phyloP scores from a whole-genome alignment of 2,113 vertebrate genomes.

The Ibidorhyncha struthersii region DNA sequence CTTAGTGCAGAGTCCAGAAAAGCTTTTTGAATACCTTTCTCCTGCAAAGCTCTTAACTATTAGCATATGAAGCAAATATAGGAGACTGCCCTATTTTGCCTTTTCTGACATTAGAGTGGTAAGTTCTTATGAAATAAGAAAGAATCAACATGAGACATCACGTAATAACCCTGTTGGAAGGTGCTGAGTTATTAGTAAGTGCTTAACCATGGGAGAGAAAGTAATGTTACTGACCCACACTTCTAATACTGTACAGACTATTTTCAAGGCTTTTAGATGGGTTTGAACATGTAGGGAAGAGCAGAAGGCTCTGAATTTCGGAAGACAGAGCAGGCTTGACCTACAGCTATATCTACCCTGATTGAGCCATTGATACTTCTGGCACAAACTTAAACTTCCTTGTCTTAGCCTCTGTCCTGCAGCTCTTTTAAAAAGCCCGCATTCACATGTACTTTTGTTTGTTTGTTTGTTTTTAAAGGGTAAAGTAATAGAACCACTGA shows the following conservation, averaged over 20 bases:
- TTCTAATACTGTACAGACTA: not conserved
- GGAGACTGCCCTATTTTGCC: not conserved
- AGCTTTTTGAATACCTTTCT: not conserved
- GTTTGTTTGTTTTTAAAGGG: conserved; percentile 75
- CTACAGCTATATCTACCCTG: not conserved
- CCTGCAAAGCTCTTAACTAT: accelerated
- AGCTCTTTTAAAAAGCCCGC: not conserved
- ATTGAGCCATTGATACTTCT: not conserved
- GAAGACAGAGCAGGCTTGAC: not conserved
- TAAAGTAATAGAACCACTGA: conserved; percentile 97
- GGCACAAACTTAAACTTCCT: not conserved
- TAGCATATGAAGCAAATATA: no score
- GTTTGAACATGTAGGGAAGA: not conserved
- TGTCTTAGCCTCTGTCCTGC: not conserved
- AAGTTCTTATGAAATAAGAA: not conserved
- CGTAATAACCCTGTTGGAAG: not conserved
- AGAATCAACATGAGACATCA: not conserved
- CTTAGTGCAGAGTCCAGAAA: not conserved
- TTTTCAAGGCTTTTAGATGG: not conserved
- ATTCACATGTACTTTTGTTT: not conserved
- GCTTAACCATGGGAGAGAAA: not conserved
- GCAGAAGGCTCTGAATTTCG: not conserved
- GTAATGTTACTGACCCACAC: not conserved
- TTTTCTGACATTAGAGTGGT: not conserved
- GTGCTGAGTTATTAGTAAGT: not conserved